phyloP scores from a whole-genome alignment of 2,797 vertebrate species.

The Garrulus glandarius region DNA sequence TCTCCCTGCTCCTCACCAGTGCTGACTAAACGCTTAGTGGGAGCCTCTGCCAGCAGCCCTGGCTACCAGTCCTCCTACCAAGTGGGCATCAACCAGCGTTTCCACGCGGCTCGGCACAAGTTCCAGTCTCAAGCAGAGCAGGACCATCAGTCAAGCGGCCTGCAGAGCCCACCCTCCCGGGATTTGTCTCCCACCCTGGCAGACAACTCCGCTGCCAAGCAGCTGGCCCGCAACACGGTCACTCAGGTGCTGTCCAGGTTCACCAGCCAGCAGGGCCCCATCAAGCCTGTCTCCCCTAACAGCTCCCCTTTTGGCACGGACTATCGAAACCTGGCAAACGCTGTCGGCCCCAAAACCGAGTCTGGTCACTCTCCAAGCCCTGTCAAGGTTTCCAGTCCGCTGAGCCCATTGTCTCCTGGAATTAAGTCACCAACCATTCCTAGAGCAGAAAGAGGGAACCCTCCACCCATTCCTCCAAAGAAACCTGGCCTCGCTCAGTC shows the following conservation, averaged over 20 bases:
- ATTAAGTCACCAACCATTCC: constrained; percentile 90
- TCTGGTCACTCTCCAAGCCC: constrained; percentile 70
- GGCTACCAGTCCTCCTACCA: constrained; percentile 93
- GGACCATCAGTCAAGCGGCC: constrained; percentile 83
- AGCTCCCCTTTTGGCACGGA: constrained; percentile 97
- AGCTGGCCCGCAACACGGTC: constrained; percentile 95
- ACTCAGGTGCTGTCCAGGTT: constrained; percentile 98
- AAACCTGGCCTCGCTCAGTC: constrained; percentile 88
- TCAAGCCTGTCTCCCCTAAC: constrained; percentile 85
- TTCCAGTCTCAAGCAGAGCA: constrained; percentile 94
- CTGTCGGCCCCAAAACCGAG: constrained; percentile 81
- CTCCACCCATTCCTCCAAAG: constrained; percentile 90
- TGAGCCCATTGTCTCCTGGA: constrained; percentile 84
- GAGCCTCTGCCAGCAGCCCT: constrained; percentile 79
- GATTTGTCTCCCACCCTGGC: constrained; percentile 91
- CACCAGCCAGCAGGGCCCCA: constrained; percentile 89
- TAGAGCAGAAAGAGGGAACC: constrained; percentile 85
- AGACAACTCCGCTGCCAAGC: constrained; percentile 90
- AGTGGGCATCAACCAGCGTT: constrained; percentile 92
- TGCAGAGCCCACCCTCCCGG: constrained; percentile 83
- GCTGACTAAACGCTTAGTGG: constrained; percentile 84
- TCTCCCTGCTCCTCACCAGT: constrained; percentile 94
- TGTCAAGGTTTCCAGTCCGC: constrained; percentile 76
- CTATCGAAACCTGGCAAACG: constrained; percentile 85
- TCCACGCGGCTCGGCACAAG: constrained; percentile 95